A percentile compares a stretch with the other conserved stretches of the same genome.
Conservation (phyloP, 92 coral and sea anemone genomes). For the Bergia puertoricense region DNA sequence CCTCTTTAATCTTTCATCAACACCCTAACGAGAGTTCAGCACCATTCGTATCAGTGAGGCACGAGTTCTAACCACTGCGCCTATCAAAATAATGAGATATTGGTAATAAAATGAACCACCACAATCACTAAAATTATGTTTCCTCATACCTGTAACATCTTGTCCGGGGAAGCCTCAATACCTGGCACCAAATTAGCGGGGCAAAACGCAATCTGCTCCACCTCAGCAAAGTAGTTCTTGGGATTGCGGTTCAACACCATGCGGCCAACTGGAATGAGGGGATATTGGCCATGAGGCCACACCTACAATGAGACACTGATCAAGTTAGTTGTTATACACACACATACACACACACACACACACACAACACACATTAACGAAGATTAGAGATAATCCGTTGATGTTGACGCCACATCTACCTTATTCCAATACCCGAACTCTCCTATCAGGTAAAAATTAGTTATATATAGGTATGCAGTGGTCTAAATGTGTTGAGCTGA, state of each 20-base stretch:
- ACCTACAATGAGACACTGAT: not conserved
- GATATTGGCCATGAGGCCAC: constrained; percentile 40
- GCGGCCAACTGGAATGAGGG: constrained; percentile 23
- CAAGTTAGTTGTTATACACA: not conserved
- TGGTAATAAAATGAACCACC: no score
- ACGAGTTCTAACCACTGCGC: not conserved
- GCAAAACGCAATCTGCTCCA: constrained; percentile 44
- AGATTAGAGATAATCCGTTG: no score
- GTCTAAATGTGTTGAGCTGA: no score
- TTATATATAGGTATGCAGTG: no score
- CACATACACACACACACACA: not conserved
- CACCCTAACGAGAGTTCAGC: no score
- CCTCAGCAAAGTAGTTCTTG: constrained; percentile 46
- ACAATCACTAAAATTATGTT: not conserved
- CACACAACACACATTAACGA: no score
- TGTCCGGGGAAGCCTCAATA: constrained; percentile 47
- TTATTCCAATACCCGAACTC: no score
- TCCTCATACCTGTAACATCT: constrained; percentile 35
- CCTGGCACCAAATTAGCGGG: constrained; percentile 43
- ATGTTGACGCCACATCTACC: no score
- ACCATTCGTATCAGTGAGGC: no score
- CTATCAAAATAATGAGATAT: no score
- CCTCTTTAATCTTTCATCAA: not conserved
- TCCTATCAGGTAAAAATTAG: no score
- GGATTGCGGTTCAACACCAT: constrained; percentile 42